These are phyloP conservation scores for Bellardia pandia DNA, from an alignment of 2,888 invertebrate species.

Conservation along the genomic window DNA sequence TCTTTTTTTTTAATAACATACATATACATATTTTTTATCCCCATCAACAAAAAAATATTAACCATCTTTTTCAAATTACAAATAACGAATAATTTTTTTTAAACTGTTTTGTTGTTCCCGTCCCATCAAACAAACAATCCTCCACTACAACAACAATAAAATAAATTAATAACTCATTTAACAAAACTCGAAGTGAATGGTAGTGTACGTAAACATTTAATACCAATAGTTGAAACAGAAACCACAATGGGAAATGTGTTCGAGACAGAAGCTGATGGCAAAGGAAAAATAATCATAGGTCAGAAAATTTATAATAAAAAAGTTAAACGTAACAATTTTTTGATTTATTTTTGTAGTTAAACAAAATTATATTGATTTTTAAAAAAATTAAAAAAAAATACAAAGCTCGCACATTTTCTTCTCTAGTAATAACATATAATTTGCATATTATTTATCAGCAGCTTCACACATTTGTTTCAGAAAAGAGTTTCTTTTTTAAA, in stretches of 20 bases:
- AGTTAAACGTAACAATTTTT: constrained; percentile 8
- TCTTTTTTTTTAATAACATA: not conserved
- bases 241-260: constrained; percentile 77
- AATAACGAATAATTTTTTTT: constrained; percentile 53
- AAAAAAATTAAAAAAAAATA: too few relatives aligned
- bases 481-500: not conserved
- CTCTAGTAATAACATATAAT: constrained; percentile 61
- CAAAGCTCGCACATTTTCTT: constrained; percentile 55
- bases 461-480: constrained; percentile 27
- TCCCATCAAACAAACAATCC: constrained; percentile 33
- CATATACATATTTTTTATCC: not conserved
- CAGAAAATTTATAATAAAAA: constrained; percentile 76
- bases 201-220: constrained; percentile 78
- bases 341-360: constrained; percentile 57
- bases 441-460: constrained; percentile 46
- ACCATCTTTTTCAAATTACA: constrained; percentile 38
- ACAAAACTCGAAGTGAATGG: constrained; percentile 76
- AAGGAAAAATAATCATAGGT: constrained; percentile 86
- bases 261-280: constrained; percentile 79
- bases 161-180: constrained; percentile 56
- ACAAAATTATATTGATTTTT: constrained; percentile 34
- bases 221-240: constrained; percentile 81
- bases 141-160: constrained; percentile 45
- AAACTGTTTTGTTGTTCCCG: constrained; percentile 58
- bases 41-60: constrained; percentile 10